Base-by-base conservation (phyloP, 2,113 vertebrate species). In the Scalopus aquaticus region DNA sequence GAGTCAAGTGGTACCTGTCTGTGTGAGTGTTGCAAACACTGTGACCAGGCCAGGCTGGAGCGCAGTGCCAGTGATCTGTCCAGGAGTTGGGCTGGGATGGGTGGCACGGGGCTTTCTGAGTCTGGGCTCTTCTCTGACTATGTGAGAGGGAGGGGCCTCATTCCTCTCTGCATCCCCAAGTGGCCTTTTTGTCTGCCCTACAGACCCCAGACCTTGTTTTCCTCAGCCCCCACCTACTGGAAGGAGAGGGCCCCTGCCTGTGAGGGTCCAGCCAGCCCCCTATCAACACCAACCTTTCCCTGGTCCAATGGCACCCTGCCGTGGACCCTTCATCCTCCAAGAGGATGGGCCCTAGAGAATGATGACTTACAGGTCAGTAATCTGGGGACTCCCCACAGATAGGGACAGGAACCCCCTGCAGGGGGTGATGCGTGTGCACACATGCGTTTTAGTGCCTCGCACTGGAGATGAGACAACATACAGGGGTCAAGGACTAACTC, bases 281-380 rank as follows among this genome's bases (percentile, higher is more conserved):
- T 0, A 98, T 99, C 91, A 98, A 99, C 83, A 98, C 99, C 28
- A 98, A 98, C 88, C 97, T 97, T 54, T 96, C 58, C 56, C 80
- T 35, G 83, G 94, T 98, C 88, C 97, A 94, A 88, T 87, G 91
- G 64, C 98, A 99, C 4, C 5, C 81, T 0, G 91, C 97, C 98
- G 99, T 0, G 97, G 96, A 2, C 90, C 98, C 32, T 90, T 99
- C 80, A 51, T 99, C 0, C 97, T 20, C 85, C 97, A 0, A 98
- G 98, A 30, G 98, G 96, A 15, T 99, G 99, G 99, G 98, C 62
- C 6, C 98, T 99, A 0, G 51, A 92, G 3, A 99, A 99, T 5
- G 97, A 99, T 0, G 99, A 99, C 2, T 98, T 95, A 98, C 98
- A 1, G 98, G 94, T 95, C 67, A 96, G 95, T 62, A 83, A 8